Evolutionary conservation across 2,888 invertebrate genomes (phyloP), one percentile per base, ranked within the genome.

Genomic region (Belgica antarctica): DNA sequence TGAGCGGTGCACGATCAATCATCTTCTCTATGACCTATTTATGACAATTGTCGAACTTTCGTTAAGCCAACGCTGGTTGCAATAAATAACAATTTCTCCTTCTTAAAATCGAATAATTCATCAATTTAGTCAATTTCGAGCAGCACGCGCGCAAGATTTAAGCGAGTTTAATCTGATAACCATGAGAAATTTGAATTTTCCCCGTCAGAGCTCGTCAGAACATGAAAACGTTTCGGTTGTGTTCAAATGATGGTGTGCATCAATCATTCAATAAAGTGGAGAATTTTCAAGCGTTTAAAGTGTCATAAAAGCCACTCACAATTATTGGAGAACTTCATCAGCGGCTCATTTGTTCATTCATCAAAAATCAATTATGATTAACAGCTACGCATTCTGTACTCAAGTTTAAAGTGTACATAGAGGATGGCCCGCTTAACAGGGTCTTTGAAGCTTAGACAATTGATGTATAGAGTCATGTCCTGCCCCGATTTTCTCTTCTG

Each of bases 171-270:
- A 65, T 65, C 46, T 47, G 65, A 65, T 65, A 65, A 65, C 27
- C 65, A 65, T 65, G 36, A 62, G 41, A 36, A 65, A 59, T 34
- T 57, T 12, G 41, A 15, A 65, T 63, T 25, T 24, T 25, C 46
- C 34, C 10, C 25, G 17, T 31, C 8, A 62, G 7, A 41, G 15
- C 17, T 10, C 57, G 22, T 25, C 25, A 24, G 12, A 7, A 61
- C 61, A 61, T 5, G 25, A 28, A 25, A 15, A n/a, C n/a, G n/a
- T n/a, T n/a, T n/a, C n/a, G n/a, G n/a, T n/a, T n/a, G n/a, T n/a
- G n/a, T n/a, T n/a, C n/a, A n/a, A n/a, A 65, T 65, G 65, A 47
- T 65, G 65, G 65, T 65, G 28, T 19, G 19, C 65, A 65, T 65
- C 65, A 65, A 65, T 65, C 65, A 65, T 65, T 15, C 19, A 47